phyloP scores from a whole-genome alignment of 1,140 invertebrate species.

The Latrodectus geometricus region DNA sequence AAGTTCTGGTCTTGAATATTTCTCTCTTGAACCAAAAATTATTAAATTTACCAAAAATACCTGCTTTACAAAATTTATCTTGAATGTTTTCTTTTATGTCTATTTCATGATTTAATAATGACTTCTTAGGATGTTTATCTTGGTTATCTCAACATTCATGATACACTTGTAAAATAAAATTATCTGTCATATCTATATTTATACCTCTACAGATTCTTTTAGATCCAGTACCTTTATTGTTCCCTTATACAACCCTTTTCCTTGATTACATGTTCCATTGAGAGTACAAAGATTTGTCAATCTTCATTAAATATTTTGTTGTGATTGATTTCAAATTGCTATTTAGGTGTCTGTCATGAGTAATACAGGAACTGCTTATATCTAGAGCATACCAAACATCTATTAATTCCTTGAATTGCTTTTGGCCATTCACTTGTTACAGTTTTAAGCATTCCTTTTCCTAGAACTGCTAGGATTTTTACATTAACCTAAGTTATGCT shows the following conservation, averaged over 20 bases:
- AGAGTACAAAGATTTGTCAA: background rate
- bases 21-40: constrained; percentile 7
- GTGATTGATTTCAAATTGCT: constrained; percentile 14
- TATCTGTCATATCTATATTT: background rate
- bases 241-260: constrained; percentile 13
- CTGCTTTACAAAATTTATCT: constrained; percentile 7
- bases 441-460: constrained; percentile 10
- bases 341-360: constrained; percentile 13
- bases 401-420: no score
- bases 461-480: background rate
- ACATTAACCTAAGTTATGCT: constrained; percentile 14
- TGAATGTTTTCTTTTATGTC: constrained; percentile 15
- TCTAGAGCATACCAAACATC: no score
- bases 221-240: background rate
- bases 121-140: background rate
- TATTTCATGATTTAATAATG: background rate
- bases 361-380: no score
- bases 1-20: constrained; percentile 10
- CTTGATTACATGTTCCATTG: background rate
- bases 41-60: constrained; percentile 41
- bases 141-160: constrained; percentile 21
- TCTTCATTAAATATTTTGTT: constrained; percentile 10
- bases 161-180: constrained; percentile 20
- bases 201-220: background rate
- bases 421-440: background rate